Conservation (phyloP, 1,140 invertebrate genomes). For the Ephestia elutella region DNA sequence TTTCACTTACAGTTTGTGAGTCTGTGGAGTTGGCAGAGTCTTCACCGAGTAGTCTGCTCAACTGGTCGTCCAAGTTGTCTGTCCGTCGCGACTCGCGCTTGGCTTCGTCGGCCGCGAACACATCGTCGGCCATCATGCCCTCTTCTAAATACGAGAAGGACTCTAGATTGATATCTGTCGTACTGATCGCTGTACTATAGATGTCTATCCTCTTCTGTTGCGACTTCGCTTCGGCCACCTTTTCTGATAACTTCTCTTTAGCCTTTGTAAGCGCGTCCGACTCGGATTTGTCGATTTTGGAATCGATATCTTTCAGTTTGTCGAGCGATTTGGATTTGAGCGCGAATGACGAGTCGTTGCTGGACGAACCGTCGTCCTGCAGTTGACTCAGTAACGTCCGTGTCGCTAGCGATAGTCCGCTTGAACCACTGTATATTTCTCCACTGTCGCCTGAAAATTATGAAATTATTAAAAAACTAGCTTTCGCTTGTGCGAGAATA, state of each 20-base stretch:
- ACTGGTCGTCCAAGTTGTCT: slow-evolving; percentile 41
- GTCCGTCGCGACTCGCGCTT: slow-evolving; percentile 35
- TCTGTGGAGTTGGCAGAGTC: slow-evolving; percentile 53
- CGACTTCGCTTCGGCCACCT: slow-evolving; percentile 58
- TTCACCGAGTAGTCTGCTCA: slow-evolving; percentile 48
- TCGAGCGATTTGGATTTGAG: slow-evolving; percentile 46
- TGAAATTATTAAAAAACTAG: slow-evolving; percentile 14
- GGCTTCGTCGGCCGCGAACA: slow-evolving; percentile 36
- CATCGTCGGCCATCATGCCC: slow-evolving; percentile 67
- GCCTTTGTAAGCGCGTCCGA: slow-evolving; percentile 61
- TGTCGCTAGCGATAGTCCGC: slow-evolving; percentile 53
- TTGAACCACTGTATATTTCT: slow-evolving; percentile 55
- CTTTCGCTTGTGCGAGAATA: no score
- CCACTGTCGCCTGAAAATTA: slow-evolving; percentile 56
- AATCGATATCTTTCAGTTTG: slow-evolving; percentile 36
- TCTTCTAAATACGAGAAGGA: slow-evolving; percentile 71
- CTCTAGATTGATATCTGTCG: slow-evolving; percentile 71
- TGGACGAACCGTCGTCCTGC: slow-evolving; percentile 70
- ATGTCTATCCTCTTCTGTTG: slow-evolving; percentile 67
- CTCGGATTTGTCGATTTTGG: slow-evolving; percentile 49
- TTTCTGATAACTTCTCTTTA: slow-evolving; percentile 61
- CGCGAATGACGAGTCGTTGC: slow-evolving; percentile 70
- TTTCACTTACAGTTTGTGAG: slow-evolving; percentile 59
- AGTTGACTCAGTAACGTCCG: slow-evolving; percentile 67
- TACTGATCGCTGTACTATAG: slow-evolving; percentile 67